phyloP scores from a whole-genome alignment of 2,888 invertebrate genomes.

The Lepidocyrtoides sp. region DNA sequence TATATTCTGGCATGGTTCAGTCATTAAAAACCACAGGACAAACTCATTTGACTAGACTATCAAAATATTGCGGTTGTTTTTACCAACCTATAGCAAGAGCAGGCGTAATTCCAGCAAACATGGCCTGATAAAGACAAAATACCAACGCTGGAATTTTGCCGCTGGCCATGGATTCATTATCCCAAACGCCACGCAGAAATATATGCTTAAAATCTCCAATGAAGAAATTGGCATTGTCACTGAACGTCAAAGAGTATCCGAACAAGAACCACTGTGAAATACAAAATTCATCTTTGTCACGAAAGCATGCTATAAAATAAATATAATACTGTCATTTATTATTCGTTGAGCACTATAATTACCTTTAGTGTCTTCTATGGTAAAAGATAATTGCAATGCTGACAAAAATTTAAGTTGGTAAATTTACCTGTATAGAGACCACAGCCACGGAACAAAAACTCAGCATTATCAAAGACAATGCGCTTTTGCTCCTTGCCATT shows the following conservation, averaged over 20 bases:
- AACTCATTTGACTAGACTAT: conserved; percentile 15
- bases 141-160: conserved; percentile 79
- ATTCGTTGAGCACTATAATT: too few species aligned
- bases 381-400: too few species aligned
- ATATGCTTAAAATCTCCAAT: conserved; percentile 79
- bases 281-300: too few species aligned
- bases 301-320: too few species aligned
- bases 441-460: conserved; percentile 79
- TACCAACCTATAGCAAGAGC: conserved; percentile 77
- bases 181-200: conserved; percentile 50
- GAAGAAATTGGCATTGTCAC: conserved; percentile 57
- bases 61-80: too few species aligned
- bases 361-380: too few species aligned
- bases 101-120: conserved; percentile 82
- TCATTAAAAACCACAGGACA: too few species aligned
- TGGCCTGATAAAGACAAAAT: conserved; percentile 80
- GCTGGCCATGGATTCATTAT: conserved; percentile 54
- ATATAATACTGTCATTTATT: not conserved
- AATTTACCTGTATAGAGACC: conserved; percentile 80
- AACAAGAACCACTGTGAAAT: conserved; percentile 72
- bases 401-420: too few species aligned
- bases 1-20: too few species aligned
- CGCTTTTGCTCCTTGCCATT: conserved; percentile 78
- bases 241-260: conserved; percentile 81
- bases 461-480: conserved; percentile 79